Percentiles rank a stretch among this genome's conserved stretches.
Evolutionary conservation across 2,797 vertebrate genomes (phyloP).

Genomic region (Etheostoma perlongum): DNA sequence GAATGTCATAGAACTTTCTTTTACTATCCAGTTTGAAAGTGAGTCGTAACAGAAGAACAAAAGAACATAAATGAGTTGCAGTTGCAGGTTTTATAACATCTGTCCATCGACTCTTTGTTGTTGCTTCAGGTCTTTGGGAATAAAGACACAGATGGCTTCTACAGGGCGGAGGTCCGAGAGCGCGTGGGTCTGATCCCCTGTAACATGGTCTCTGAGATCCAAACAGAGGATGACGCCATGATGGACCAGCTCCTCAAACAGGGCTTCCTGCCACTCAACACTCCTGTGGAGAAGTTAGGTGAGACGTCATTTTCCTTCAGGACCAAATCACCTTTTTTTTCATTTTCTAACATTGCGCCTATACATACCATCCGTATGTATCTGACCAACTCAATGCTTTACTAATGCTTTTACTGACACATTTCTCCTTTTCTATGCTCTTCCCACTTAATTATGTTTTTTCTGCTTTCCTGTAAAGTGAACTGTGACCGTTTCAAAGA

Average conservation of each 20-base stretch:
- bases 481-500: constrained; percentile 91
- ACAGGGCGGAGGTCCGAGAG: constrained; percentile 92
- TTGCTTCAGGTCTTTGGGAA: constrained; percentile 92
- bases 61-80: too few species aligned
- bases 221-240: constrained; percentile 96
- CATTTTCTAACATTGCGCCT: background rate
- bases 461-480: constrained; percentile 86
- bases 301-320: constrained; percentile 20
- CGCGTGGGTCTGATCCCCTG: constrained; percentile 95
- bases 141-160: constrained; percentile 97
- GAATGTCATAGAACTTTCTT: too few species aligned
- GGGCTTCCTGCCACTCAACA: constrained; percentile 96
- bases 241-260: constrained; percentile 96
- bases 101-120: constrained; percentile 8
- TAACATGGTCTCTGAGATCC: constrained; percentile 99
- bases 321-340: background rate
- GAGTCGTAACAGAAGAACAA: too few species aligned
- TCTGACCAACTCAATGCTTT: constrained; percentile 17
- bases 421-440: constrained; percentile 36
- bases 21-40: too few species aligned
- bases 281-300: constrained; percentile 96
- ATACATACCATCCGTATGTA: constrained; percentile 2
- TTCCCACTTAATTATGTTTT: constrained; percentile 66
- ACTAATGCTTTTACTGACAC: constrained; percentile 40
- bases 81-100: background rate